Evolutionary conservation across 1,140 invertebrate genomes (phyloP).

Genomic region (Camponotus floridanus): DNA sequence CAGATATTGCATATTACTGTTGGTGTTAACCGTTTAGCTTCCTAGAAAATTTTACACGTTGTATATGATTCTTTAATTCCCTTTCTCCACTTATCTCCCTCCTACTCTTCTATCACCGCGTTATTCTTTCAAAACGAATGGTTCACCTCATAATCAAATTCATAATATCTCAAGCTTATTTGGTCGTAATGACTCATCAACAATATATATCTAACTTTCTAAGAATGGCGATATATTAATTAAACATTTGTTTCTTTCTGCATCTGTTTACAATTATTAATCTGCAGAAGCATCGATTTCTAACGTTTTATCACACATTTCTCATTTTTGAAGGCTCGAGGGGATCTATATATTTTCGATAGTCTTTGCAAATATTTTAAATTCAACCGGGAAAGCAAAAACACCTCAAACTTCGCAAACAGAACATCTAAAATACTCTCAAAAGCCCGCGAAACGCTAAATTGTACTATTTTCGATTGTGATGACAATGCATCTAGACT

Average conservation of each 20-base stretch:
- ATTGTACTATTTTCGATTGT: slow-evolving; percentile 59
- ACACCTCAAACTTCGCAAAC: slow-evolving; percentile 3
- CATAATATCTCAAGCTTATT: slow-evolving; percentile 64
- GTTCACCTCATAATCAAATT: slow-evolving; percentile 51
- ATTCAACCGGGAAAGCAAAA: slow-evolving; percentile 34
- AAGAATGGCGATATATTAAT: slow-evolving; percentile 67
- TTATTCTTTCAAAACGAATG: slow-evolving; percentile 37
- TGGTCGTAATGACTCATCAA: slow-evolving; percentile 71
- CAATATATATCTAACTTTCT: slow-evolving; percentile 64
- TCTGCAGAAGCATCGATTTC: slow-evolving; percentile 62
- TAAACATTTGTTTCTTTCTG: slow-evolving; percentile 48
- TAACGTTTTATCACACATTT: slow-evolving; percentile 62
- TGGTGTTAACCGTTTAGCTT: slow-evolving; percentile 71
- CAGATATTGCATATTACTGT: slow-evolving; percentile 68
- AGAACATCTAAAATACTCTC: slow-evolving; percentile 34
- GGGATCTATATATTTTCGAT: slow-evolving; percentile 15
- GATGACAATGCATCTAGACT: slow-evolving; percentile 47
- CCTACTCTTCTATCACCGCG: not conserved
- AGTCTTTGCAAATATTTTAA: slow-evolving; percentile 64
- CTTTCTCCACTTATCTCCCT: not conserved
- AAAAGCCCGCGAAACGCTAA: slow-evolving; percentile 38
- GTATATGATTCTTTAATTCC: slow-evolving; percentile 48
- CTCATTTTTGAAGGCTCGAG: slow-evolving; percentile 44
- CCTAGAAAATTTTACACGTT: slow-evolving; percentile 60
- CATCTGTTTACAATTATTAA: slow-evolving; percentile 43